Conservation (phyloP, 2,797 vertebrate species). For the Chrysocyon brachyurus region DNA sequence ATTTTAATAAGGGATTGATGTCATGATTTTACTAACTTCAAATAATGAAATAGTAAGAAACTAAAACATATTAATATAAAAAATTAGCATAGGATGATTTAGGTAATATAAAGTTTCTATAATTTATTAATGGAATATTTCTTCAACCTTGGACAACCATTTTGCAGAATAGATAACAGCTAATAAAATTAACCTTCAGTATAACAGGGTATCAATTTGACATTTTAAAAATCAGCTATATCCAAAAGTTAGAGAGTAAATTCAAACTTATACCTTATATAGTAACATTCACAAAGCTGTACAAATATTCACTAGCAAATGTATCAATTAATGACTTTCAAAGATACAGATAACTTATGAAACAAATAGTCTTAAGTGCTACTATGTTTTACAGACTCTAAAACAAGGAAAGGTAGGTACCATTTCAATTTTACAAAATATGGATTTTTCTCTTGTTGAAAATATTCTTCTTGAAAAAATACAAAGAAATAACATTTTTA, state of each 20-base stretch:
- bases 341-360: not conserved
- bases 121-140: not conserved
- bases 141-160: not conserved
- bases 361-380: not conserved
- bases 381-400: not conserved
- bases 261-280: not conserved
- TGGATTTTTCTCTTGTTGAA: not conserved
- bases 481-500: not conserved
- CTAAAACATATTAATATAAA: not conserved
- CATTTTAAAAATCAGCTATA: not conserved
- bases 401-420: not conserved
- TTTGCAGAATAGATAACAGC: not conserved
- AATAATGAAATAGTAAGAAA: not conserved
- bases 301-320: not conserved
- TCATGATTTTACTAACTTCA: not conserved
- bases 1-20: not conserved
- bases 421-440: not conserved
- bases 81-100: not conserved
- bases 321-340: not conserved
- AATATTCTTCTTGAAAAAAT: not conserved
- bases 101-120: not conserved
- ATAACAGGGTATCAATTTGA: not conserved
- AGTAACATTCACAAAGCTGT: not conserved
- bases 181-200: not conserved
- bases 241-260: not conserved